phyloP scores from a whole-genome alignment of 1,140 invertebrate genomes.

The Papilio polytes region DNA sequence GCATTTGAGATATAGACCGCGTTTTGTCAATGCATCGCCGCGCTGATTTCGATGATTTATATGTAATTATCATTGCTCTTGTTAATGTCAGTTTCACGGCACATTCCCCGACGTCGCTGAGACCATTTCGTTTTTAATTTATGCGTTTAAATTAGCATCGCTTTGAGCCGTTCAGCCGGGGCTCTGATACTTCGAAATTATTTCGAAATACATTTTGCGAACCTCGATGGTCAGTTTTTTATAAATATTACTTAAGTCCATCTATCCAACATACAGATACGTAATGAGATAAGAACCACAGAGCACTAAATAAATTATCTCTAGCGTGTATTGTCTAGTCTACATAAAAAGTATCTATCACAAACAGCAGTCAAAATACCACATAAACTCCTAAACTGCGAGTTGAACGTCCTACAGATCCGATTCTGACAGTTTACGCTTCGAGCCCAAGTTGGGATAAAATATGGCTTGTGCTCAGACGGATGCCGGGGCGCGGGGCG shows the following conservation, averaged over 20 bases:
- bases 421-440: conserved; percentile 81
- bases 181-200: not conserved
- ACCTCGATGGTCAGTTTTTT: not conserved
- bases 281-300: not conserved
- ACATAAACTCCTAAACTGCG: conserved; percentile 63
- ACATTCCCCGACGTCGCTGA: conserved; percentile 66
- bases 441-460: conserved; percentile 76
- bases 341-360: conserved; percentile 14
- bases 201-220: conserved; percentile 8
- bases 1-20: conserved; percentile 75
- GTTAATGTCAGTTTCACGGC: conserved; percentile 79
- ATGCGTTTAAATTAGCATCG: conserved; percentile 47
- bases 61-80: conserved; percentile 80
- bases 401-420: conserved; percentile 78
- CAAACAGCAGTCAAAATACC: conserved; percentile 44
- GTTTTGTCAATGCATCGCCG: conserved; percentile 83
- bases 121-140: conserved; percentile 73
- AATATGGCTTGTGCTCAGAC: conserved; percentile 80
- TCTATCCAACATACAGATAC: not conserved
- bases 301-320: not conserved
- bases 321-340: not conserved
- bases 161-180: conserved; percentile 12
- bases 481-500: conserved; percentile 57
- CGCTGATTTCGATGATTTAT: conserved; percentile 81
- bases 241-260: not conserved